These are phyloP conservation scores for Eurois occulta DNA, from an alignment of 2,888 invertebrate genomes.

Conservation along the genomic window DNA sequence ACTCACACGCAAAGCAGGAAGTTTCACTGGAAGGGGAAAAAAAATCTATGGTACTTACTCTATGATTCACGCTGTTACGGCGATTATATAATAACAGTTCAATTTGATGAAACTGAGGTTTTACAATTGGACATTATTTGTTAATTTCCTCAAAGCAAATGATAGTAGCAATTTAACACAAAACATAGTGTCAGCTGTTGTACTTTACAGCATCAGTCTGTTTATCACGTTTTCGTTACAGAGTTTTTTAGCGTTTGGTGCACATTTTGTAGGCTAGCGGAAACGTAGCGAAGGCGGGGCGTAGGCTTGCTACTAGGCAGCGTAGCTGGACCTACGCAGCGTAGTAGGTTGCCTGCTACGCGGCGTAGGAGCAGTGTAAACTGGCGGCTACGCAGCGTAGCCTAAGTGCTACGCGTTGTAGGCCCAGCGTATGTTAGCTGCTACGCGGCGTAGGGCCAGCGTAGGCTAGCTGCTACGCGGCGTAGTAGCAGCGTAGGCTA, in stretches of 20 bases:
- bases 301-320: background rate
- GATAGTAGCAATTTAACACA: background rate
- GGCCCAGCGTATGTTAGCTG: background rate
- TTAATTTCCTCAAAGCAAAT: conserved; percentile 25
- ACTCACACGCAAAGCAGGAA: conserved; percentile 77
- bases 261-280: background rate
- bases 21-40: conserved; percentile 70
- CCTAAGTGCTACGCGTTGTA: background rate
- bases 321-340: too few relatives aligned
- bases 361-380: background rate
- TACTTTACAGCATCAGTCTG: conserved; percentile 11
- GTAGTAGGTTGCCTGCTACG: background rate
- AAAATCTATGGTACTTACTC: conserved; percentile 44
- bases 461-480: background rate
- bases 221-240: conserved; percentile 6
- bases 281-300: background rate
- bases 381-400: background rate
- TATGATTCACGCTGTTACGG: conserved; percentile 72
- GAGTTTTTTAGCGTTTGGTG: background rate
- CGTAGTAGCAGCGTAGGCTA: background rate
- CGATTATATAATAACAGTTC: conserved; percentile 64
- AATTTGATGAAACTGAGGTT: conserved; percentile 52
- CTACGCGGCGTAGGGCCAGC: background rate
- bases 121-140: conserved; percentile 31
- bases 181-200: conserved; percentile 2